Evolutionary conservation across 2,888 invertebrate genomes (phyloP).

Genomic region (Tanytarsus gracilentus): DNA sequence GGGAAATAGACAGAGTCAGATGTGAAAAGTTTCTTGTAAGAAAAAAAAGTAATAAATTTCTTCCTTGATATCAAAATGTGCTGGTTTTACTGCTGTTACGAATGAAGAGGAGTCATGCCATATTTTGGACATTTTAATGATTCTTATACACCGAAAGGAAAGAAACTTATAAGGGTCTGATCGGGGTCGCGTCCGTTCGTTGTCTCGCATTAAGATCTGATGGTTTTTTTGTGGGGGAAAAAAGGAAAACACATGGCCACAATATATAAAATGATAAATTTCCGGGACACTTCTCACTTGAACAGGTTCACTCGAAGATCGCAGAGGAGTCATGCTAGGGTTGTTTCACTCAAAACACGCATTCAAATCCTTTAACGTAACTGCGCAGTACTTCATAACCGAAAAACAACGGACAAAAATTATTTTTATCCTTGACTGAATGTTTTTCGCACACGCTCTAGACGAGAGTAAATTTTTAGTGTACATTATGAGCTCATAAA

Average conservation of each 20-base stretch:
- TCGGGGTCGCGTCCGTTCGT: too few species aligned
- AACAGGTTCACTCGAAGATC: conserved; percentile 17
- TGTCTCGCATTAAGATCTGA: too few species aligned
- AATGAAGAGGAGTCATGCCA: too few species aligned
- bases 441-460: neutral
- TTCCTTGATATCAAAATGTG: conserved; percentile 18
- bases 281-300: conserved; percentile 14
- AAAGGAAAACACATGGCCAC: conserved; percentile 15
- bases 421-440: neutral
- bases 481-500: conserved; percentile 24
- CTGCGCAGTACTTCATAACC: too few species aligned
- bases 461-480: neutral
- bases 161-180: conserved; percentile 24
- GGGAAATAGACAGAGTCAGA: conserved; percentile 16
- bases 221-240: too few species aligned
- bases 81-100: conserved; percentile 8
- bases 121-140: conserved; percentile 20
- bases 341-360: conserved; percentile 1
- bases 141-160: too few species aligned
- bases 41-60: conserved; percentile 14
- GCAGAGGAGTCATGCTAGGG: conserved; percentile 24
- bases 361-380: conserved; percentile 21
- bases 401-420: neutral
- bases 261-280: conserved; percentile 22
- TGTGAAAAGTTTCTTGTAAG: conserved; percentile 28